phyloP scores from a whole-genome alignment of 2,113 vertebrate genomes.

The Felis chaus region DNA sequence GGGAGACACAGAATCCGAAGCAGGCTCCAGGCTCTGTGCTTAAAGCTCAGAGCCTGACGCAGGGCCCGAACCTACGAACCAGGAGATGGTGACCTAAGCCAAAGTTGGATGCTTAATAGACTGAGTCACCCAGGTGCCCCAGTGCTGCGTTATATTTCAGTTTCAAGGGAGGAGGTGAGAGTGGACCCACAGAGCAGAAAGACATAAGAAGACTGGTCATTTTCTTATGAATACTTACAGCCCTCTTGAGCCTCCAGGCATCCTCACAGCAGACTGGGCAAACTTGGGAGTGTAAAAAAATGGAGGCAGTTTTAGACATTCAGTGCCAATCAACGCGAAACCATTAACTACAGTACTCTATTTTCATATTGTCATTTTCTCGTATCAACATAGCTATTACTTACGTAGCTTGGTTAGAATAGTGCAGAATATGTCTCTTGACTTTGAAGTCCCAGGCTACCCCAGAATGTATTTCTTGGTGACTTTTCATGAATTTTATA shows the following conservation, averaged over 20 bases:
- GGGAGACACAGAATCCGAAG: too few species aligned
- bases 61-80: too few species aligned
- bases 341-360: not conserved
- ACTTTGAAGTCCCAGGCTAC: not conserved
- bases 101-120: too few species aligned
- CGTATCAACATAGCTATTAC: not conserved
- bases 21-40: too few species aligned
- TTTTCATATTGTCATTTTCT: not conserved
- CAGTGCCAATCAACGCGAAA: not conserved
- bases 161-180: not conserved
- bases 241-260: not conserved
- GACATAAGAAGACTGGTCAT: not conserved
- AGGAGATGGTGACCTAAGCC: too few species aligned
- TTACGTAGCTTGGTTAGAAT: not conserved
- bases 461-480: not conserved
- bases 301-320: not conserved
- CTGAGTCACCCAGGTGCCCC: too few species aligned
- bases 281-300: not conserved
- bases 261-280: not conserved
- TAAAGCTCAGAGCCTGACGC: too few species aligned
- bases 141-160: not conserved
- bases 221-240: not conserved
- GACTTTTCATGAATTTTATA: not conserved
- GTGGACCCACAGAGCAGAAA: not conserved
- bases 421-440: not conserved